Percentiles rank a stretch among this genome's conserved stretches.
Conservation (phyloP, 2,888 invertebrate species). For the Trachelus iudaicus region DNA sequence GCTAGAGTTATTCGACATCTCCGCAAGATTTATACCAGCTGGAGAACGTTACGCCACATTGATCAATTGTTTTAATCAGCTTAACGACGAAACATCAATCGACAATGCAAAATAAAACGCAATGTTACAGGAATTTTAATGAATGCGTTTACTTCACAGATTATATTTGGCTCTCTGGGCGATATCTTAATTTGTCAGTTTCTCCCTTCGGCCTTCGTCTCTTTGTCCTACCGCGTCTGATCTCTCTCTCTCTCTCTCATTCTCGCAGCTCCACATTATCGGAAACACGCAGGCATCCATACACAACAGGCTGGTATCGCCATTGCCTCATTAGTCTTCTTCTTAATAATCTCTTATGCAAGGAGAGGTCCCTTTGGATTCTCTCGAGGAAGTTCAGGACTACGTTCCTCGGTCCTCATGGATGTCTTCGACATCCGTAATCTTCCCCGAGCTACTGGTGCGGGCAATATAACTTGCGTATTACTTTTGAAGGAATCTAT, state of each 20-base stretch:
- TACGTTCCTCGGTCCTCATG: neutral
- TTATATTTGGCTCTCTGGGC: neutral
- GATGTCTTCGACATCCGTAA: neutral
- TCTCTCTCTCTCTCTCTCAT: too few relatives aligned
- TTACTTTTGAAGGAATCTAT: slow-evolving; percentile 21
- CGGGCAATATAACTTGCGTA: neutral
- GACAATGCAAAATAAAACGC: slow-evolving; percentile 39
- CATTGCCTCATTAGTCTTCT: neutral
- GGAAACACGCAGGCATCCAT: too few relatives aligned
- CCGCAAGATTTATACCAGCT: neutral
- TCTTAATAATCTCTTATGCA: neutral
- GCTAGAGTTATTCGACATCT: slow-evolving; percentile 40
- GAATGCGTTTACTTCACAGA: slow-evolving; percentile 33
- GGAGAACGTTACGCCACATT: neutral
- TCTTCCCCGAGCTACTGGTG: neutral
- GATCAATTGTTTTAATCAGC: slow-evolving; percentile 12
- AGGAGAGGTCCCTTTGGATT: neutral
- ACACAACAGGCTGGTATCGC: neutral
- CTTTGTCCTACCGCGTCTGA: too few relatives aligned
- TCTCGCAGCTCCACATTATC: too few relatives aligned
- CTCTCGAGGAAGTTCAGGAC: neutral
- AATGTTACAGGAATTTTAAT: slow-evolving; percentile 37
- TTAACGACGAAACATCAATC: slow-evolving; percentile 42
- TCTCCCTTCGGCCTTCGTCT: neutral
- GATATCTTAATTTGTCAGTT: neutral